Percentiles rank a stretch among this genome's conserved stretches.
These are phyloP conservation scores for Crypturellus undulatus DNA, from an alignment of 2,113 vertebrate genomes.

Conservation along the genomic window DNA sequence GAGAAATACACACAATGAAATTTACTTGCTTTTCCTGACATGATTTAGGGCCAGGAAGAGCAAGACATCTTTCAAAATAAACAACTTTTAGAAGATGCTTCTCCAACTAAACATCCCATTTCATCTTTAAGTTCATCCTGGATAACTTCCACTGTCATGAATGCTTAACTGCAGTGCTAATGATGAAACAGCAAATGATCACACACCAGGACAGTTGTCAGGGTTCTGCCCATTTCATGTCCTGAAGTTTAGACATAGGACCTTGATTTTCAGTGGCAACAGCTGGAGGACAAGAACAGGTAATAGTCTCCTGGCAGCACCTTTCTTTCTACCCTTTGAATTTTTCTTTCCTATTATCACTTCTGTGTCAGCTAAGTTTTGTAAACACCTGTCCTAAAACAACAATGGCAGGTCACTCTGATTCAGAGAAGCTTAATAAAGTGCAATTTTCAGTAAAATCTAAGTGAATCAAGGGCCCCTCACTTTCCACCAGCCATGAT, in stretches of 20 bases:
- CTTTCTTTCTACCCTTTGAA: not conserved
- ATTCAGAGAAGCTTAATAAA: not conserved
- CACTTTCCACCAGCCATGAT: not conserved
- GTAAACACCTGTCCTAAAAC: not conserved
- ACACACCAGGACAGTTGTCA: not conserved
- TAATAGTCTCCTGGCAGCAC: not conserved
- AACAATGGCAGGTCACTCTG: not conserved
- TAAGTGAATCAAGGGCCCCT: not conserved
- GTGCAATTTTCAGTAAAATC: not conserved
- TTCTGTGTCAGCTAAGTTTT: not conserved
- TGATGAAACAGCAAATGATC: not conserved
- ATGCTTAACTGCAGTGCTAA: not conserved
- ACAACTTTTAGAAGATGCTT: not conserved
- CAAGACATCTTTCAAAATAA: not conserved
- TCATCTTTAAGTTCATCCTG: not conserved
- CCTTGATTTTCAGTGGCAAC: not conserved
- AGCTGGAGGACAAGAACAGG: not conserved
- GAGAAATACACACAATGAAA: not conserved
- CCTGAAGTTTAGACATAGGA: not conserved
- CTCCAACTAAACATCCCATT: not conserved
- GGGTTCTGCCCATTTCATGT: not conserved
- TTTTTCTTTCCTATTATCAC: not conserved
- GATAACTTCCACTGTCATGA: not conserved
- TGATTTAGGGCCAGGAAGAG: not conserved
- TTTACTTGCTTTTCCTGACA: not conserved